phyloP scores from a whole-genome alignment of 2,888 invertebrate genomes.

The Parthenolecanium corni region DNA sequence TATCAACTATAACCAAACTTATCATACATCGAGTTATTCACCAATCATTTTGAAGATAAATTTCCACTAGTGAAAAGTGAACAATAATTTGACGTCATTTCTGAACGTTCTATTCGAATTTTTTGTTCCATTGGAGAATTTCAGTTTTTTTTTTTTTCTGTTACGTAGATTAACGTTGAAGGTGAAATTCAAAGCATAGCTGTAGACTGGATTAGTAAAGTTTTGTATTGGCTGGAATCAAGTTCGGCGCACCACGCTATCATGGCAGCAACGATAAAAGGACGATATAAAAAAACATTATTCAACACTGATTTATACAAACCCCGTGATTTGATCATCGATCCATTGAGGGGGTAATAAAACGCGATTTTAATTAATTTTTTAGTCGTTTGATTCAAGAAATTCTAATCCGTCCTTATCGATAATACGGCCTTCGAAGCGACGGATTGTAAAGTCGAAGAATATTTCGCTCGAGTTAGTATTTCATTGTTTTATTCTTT shows the following conservation, averaged over 20 bases:
- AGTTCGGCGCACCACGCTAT: constrained; percentile 37
- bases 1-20: no score
- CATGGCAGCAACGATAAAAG: constrained; percentile 47
- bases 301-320: constrained; percentile 45
- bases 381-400: not conserved
- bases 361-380: constrained; percentile 1
- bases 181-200: constrained; percentile 61
- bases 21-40: no score
- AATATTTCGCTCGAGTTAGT: not conserved
- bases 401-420: not conserved
- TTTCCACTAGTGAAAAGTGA: no score
- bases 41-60: no score
- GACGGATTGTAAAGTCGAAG: not conserved
- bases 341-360: constrained; percentile 48
- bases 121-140: not conserved
- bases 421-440: not conserved
- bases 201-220: constrained; percentile 55
- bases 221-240: constrained; percentile 57
- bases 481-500: constrained; percentile 26
- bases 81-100: no score
- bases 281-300: constrained; percentile 46
- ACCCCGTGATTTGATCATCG: constrained; percentile 59
- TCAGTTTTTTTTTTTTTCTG: not conserved
- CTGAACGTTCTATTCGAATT: no score
- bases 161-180: constrained; percentile 36